Percentiles rank a stretch among this genome's conserved stretches.
These are phyloP conservation scores for Polydesmus complanatus DNA, from an alignment of 2,888 invertebrate genomes.

Conservation along the genomic window DNA sequence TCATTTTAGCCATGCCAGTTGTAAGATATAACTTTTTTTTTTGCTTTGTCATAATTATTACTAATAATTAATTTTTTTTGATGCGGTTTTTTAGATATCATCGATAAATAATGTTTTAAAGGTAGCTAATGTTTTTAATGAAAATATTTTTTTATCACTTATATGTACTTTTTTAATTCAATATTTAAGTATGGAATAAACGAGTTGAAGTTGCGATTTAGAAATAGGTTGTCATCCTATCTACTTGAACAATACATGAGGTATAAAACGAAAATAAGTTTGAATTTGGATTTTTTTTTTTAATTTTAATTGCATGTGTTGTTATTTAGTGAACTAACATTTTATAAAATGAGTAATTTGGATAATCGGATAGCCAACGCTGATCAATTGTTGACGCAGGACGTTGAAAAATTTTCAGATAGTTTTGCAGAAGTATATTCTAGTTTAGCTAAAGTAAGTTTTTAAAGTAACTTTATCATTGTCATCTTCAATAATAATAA, in stretches of 20 bases:
- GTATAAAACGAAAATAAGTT: too few species aligned
- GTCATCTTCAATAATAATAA: not conserved
- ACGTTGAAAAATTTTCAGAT: slow-evolving; percentile 94
- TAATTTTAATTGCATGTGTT: too few species aligned
- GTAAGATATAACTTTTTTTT: slow-evolving; percentile 39
- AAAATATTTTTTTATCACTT: too few species aligned
- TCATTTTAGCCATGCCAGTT: slow-evolving; percentile 73
- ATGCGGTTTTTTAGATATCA: slow-evolving; percentile 55
- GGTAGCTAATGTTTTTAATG: slow-evolving; percentile 34
- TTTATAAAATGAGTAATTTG: slow-evolving; percentile 89
- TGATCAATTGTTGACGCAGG: slow-evolving; percentile 87
- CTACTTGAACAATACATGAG: slow-evolving; percentile 83
- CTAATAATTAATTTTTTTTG: slow-evolving; percentile 14
- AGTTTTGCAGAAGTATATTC: slow-evolving; percentile 90
- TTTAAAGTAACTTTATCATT: not conserved
- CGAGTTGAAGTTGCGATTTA: slow-evolving; percentile 76
- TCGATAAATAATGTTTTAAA: slow-evolving; percentile 85
- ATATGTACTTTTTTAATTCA: slow-evolving; percentile 13
- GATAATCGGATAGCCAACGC: slow-evolving; percentile 91
- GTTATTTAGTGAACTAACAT: slow-evolving; percentile 66
- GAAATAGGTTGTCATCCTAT: slow-evolving; percentile 74
- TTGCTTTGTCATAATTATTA: slow-evolving; percentile 9
- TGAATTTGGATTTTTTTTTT: too few species aligned
- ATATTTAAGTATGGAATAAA: slow-evolving; percentile 63
- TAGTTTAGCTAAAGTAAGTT: slow-evolving; percentile 66